Base-by-base conservation (phyloP, 2,797 vertebrate species). In the Nannoperca obscura region DNA sequence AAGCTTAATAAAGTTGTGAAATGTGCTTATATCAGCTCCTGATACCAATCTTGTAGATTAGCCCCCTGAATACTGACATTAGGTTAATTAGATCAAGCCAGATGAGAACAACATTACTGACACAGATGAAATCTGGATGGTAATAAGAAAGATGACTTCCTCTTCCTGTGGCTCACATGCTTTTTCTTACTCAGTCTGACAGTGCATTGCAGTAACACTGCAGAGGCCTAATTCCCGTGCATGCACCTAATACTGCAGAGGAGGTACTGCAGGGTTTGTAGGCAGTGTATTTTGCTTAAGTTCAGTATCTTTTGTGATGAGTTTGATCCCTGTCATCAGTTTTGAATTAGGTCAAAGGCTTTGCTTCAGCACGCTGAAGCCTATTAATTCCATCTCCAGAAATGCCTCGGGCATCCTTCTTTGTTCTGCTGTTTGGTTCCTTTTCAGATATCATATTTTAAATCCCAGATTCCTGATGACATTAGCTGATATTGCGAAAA, bases 321-420 rank as follows among this genome's bases (percentile, higher is more conserved):
- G 55, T 27, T 62, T 55, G 7, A 59, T 60, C 66, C 3, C 20
- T 17, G 40, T 78, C 53, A 38, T 61, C 70, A 64, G 64, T 54
- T 13, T 55, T 75, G 34, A 42, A 55, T 74, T 24, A 50, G 12
- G 44, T 47, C 38, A 54, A 58, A 68, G 57, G 47, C 40, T 74
- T 46, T 74, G 60, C 19, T 27, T 58, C 44, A 44, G 14, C 46
- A 36, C 20, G 27, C 50, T 63, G 1, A 20, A 58, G 46, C 65
- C 50, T 30, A 19, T 38, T 20, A 71, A 58, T 38, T 14, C 15
- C 50, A 40, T 32, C 1, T 27, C 54, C 12, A 58, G 2, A 69
- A 42, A 67, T 47, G 19, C 27, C 38, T 19, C 55, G 15, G 57
- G 27, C 59, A 4, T 36, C 17, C 15, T 10, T 13, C 19, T 58